A percentile compares a stretch with the other conserved stretches of the same genome.
Conservation (phyloP, 2,113 vertebrate genomes). For the Phaethon lepturus region DNA sequence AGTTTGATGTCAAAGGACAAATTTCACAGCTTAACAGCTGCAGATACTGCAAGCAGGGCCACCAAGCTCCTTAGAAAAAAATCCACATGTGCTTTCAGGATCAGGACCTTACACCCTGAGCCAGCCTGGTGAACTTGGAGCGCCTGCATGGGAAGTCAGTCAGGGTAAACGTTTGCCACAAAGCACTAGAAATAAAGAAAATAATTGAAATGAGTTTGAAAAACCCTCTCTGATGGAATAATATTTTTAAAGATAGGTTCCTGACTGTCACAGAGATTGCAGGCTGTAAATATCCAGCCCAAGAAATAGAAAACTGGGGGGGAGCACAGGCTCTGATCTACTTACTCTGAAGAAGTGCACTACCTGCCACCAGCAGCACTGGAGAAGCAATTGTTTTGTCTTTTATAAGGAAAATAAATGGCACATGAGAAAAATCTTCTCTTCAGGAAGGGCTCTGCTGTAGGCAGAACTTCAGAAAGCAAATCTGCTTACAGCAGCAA, state of each 20-base stretch:
- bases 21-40: not conserved
- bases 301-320: not conserved
- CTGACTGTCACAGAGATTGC: not conserved
- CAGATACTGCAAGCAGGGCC: not conserved
- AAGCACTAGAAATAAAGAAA: not conserved
- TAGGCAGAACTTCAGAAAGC: not conserved
- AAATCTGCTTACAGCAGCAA: not conserved
- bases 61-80: not conserved
- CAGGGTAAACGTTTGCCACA: not conserved
- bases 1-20: not conserved
- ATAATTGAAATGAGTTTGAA: not conserved
- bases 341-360: not conserved
- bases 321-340: not conserved
- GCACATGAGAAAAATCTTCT: not conserved
- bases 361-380: not conserved
- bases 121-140: not conserved
- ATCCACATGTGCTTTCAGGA: not conserved
- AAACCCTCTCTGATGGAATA: not conserved
- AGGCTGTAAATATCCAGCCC: not conserved
- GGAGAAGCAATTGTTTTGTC: not conserved
- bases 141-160: not conserved
- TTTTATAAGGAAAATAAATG: not conserved
- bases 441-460: not conserved
- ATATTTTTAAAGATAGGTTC: not conserved
- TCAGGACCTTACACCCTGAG: not conserved